Conservation (phyloP, 2,113 vertebrate species). For the Oplegnathus fasciatus region DNA sequence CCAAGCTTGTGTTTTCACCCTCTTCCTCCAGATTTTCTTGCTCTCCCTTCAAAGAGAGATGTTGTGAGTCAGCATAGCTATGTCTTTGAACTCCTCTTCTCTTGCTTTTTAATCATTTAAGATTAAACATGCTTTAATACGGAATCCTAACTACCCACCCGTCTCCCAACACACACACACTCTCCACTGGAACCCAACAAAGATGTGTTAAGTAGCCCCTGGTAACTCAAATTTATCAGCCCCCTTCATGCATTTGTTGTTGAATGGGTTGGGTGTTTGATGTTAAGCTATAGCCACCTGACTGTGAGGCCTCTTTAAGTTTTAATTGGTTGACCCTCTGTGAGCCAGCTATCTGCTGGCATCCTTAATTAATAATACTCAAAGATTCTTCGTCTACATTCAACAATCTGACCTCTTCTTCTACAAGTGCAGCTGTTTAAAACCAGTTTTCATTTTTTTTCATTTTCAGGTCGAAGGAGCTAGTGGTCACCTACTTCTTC, state of each 20-base stretch:
- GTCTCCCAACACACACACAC: conserved; percentile 36
- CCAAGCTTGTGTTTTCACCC: conserved; percentile 41
- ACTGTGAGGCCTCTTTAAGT: conserved; percentile 56
- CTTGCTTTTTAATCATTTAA: conserved; percentile 73
- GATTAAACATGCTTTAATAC: conserved; percentile 70
- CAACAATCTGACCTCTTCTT: background rate
- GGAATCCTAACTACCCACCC: conserved; percentile 47
- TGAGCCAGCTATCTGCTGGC: conserved; percentile 78
- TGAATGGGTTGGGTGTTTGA: conserved; percentile 35
- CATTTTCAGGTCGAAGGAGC: conserved; percentile 90
- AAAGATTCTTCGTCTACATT: conserved; percentile 18
- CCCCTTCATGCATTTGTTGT: conserved; percentile 31
- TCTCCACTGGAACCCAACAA: conserved; percentile 42
- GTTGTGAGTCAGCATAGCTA: conserved; percentile 67
- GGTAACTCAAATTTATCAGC: conserved; percentile 28
- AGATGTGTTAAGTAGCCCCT: conserved; percentile 40
- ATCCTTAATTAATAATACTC: conserved; percentile 68
- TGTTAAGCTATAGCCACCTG: conserved; percentile 45
- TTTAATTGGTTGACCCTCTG: conserved; percentile 85
- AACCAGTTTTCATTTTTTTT: background rate
- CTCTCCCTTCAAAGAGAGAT: conserved; percentile 55
- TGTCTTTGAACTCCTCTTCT: conserved; percentile 73
- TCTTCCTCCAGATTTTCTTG: conserved; percentile 55
- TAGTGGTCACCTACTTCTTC: conserved; percentile 98
- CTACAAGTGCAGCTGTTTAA: background rate